Base-by-base conservation (phyloP, 92 coral and sea anemone species). In the Paragorgia papillata region DNA sequence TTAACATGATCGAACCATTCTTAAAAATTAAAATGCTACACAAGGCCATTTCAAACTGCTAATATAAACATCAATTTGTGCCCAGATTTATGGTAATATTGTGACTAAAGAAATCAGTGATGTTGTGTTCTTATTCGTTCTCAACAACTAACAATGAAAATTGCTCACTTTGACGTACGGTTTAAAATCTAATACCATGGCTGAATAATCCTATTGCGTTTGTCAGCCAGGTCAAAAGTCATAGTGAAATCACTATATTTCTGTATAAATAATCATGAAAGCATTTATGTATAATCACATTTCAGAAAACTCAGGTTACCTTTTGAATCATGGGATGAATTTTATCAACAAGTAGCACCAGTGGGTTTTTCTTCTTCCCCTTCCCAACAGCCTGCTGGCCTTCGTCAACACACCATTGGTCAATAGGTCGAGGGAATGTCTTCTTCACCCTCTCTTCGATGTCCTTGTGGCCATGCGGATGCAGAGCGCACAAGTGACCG, bases 391-490 rank as follows among this genome's bases (percentile, higher is more conserved):
- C 97, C 22, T 86, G 83, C 58, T 89, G 97, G 1, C 97, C 98
- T 39, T 94, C 98, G 35, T 84, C 87, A 26, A 88, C 86, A 63
- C 97, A 92, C 98, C 98, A 94, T 85, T 89, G 89, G 62, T 94
- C 97, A 79, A 94, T 94, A 34, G 98, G 97, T 60, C 86, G 89
- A 18, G 98, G 98, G 40, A 94, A 91, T 1, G 98, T 91, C 57
- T 85, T 94, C 30, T 34, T 84, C 32, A 94, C 98, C 73, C 97
- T 86, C 34, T 91, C 98, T 55, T 94, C 98, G 9, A 94, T 92
- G 67, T 94, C 98, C 21, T 62, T 76, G 20, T 91, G 88, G 20
- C 90, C 74, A 31, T 89, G 96, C 25, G 98, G 98, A 67, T 94
- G 97, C 43, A 92, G 83, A 19, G 79, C 89, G 75, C 97, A 91